Percentiles rank a stretch among this genome's conserved stretches.
Evolutionary conservation across 2,797 vertebrate species (phyloP).

Genomic region (Sebastes hopkinsi): DNA sequence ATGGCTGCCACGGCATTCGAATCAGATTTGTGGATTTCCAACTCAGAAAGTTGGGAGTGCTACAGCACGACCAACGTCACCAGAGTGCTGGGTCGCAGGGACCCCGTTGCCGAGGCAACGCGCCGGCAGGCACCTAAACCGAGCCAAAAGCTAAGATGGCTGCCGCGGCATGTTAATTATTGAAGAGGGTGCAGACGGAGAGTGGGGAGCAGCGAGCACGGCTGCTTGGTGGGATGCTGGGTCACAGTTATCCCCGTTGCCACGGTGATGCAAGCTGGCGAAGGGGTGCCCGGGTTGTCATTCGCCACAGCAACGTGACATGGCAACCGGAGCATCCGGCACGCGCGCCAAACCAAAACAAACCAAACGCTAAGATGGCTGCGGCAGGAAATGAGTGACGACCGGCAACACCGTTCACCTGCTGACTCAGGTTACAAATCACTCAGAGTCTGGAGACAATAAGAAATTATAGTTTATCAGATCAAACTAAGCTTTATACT

Average conservation of each 20-base stretch:
- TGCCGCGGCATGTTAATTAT: conserved; percentile 70
- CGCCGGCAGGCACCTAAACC: conserved; percentile 60
- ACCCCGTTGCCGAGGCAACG: conserved; percentile 60
- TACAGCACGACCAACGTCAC: conserved; percentile 26
- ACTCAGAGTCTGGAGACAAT: too few species aligned
- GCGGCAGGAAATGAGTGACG: conserved; percentile 26
- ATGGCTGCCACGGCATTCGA: conserved; percentile 43
- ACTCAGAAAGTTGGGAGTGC: conserved; percentile 44
- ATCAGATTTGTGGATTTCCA: conserved; percentile 24
- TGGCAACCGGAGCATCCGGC: conserved; percentile 40
- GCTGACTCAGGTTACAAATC: background rate
- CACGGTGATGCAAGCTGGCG: conserved; percentile 54
- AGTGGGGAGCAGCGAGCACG: conserved; percentile 43
- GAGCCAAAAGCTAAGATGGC: conserved; percentile 78
- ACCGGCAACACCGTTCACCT: background rate
- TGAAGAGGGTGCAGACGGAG: conserved; percentile 66
- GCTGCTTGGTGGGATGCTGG: conserved; percentile 58
- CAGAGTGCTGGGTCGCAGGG: conserved; percentile 36
- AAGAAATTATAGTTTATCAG: background rate
- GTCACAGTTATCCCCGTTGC: conserved; percentile 64
- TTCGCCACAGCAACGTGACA: conserved; percentile 9
- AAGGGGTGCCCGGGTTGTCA: conserved; percentile 16
- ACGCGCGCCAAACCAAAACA: background rate
- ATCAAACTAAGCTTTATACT: background rate
- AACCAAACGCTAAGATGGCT: conserved; percentile 57